Base-by-base conservation (phyloP, 2,797 vertebrate species). In the Smutsia gigantea region DNA sequence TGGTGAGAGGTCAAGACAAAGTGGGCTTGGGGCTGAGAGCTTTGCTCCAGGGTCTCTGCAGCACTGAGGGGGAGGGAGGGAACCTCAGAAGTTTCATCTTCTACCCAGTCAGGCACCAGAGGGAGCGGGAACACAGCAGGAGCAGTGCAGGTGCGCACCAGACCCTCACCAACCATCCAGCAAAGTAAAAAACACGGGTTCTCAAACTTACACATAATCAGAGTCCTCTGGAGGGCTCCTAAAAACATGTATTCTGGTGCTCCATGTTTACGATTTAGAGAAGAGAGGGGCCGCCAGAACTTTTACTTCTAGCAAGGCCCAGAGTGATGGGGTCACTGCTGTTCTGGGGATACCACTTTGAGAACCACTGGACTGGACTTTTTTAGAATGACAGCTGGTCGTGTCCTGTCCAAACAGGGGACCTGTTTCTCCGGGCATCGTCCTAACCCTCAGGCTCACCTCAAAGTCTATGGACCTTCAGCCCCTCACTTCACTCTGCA, bases 281-380 rank as follows among this genome's bases (percentile, higher is more conserved):
- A 0, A 29, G 10, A 3, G 0, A 13, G 2, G 10, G 3, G 37
- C 15, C 23, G 14, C 23, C 15, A 90, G 66, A 37, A 17, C 37
- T 31, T 74, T 7, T n/a, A 61, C 74, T 66, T 86, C 64, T 87
- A 83, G 23, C 8, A 31, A 51, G 21, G 29, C 5, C 11, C 55
- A 39, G 13, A 8, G 15, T 37, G 7, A 51, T 14, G 13, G 34
- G 49, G 39, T 29, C 8, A 19, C 18, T 69, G 23, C 46, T 53
- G 23, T 46, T 53, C 29, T 7, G 15, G n/a, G n/a, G 51, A 12
- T 18, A 4, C 2, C 37, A 34, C 37, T 18, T 72, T 55, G 11
- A 63, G 57, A 90, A 92, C 27, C 6, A 39, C 21, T 66, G 12
- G 7, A 23, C 49, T 64, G 59, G 21, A 12, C 7, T 14, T 55